Evolutionary conservation across 1,140 invertebrate species (phyloP), one percentile per base, ranked within the genome.

Genomic region (Heliconius himera): DNA sequence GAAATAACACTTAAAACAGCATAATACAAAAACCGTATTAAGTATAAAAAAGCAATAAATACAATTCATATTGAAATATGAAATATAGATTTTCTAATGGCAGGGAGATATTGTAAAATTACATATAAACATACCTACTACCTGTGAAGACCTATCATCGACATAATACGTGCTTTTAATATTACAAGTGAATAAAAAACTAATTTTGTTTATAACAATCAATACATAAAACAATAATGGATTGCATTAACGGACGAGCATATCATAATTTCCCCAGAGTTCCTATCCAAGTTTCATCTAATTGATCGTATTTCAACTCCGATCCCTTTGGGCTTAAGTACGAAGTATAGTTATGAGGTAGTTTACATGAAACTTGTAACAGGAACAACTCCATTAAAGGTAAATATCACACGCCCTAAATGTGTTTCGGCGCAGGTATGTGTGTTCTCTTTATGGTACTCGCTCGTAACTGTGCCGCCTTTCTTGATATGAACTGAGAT

Each of bases 271-370:
- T 89, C 88, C 87, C 88, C 78, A 76, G 87, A 84, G 87, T 75
- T 83, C 75, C 76, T 16, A 54, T 81, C 77, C 49, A 82, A 83
- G 84, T 83, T 85, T 79, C 78, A 80, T 85, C 84, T 90, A 90
- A 90, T 89, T 89, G 88, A 89, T 87, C 88, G 87, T 90, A 90
- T 89, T 89, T 86, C 88, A 86, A 82, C 81, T 38, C 41, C 77
- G 51, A 56, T 84, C 86, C 86, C 83, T 78, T 71, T 81, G 83
- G 85, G 76, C 80, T 82, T 80, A 83, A 82, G 81, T 84, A 79
- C 77, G 76, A 83, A 83, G 81, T 83, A 84, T 83, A 83, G 81
- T 85, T 88, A 87, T 82, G 79, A 85, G 77, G 79, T 76, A 84
- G 80, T 83, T 82, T 74, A 82, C 76, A 74, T 70, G 60, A 84